phyloP scores from a whole-genome alignment of 2,113 vertebrate species.

The Symphodus melops region DNA sequence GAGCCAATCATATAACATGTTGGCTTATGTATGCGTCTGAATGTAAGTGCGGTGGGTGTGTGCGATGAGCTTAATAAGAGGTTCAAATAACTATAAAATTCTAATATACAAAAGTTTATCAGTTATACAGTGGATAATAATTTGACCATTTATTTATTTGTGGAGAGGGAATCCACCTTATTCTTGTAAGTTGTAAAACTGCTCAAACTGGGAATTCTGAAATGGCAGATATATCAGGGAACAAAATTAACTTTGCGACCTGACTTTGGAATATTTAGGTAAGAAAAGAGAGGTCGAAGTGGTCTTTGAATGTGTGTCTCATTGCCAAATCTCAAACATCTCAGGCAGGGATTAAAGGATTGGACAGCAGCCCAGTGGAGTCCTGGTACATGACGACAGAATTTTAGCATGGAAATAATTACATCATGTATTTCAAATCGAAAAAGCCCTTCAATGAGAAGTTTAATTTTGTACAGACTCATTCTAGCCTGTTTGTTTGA shows the following conservation, averaged over 20 bases:
- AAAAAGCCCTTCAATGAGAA: conserved; percentile 51
- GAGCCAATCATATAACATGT: conserved; percentile 69
- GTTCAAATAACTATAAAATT: conserved; percentile 55
- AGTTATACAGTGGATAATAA: conserved; percentile 36
- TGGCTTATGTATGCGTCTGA: conserved; percentile 59
- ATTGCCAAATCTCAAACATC: conserved; percentile 74
- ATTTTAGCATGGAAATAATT: conserved; percentile 52
- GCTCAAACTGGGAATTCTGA: conserved; percentile 56
- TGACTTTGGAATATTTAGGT: conserved; percentile 45
- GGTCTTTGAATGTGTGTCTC: conserved; percentile 53
- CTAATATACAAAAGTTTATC: conserved; percentile 56
- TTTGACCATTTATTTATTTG: conserved; percentile 76
- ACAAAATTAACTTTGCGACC: conserved; percentile 51
- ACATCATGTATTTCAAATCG: conserved; percentile 32
- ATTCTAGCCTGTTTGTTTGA: conserved; percentile 53
- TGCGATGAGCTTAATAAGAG: conserved; percentile 41
- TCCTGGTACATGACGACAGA: conserved; percentile 43
- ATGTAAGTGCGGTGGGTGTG: conserved; percentile 48
- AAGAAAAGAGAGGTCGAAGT: conserved; percentile 27
- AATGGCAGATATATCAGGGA: conserved; percentile 71
- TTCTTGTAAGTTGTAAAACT: conserved; percentile 57
- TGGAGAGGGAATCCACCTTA: conserved; percentile 43
- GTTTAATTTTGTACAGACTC: conserved; percentile 54
- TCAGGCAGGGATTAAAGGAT: conserved; percentile 68
- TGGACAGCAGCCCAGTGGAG: conserved; percentile 48